Percentiles rank a stretch among this genome's conserved stretches.
These are phyloP conservation scores for Calyptomena viridis DNA, from an alignment of 2,113 vertebrate genomes.

Conservation along the genomic window DNA sequence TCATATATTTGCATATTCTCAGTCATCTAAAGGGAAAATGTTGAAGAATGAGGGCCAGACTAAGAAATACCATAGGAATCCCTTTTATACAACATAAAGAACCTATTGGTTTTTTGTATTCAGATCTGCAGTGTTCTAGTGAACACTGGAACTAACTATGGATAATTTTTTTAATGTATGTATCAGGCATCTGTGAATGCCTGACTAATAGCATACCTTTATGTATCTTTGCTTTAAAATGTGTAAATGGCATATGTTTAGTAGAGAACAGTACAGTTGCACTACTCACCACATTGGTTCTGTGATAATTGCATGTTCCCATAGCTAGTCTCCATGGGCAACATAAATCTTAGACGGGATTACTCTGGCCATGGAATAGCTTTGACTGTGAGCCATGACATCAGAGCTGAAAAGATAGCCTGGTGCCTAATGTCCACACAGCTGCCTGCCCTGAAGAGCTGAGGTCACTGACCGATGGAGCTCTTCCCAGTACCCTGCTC, in stretches of 20 bases:
- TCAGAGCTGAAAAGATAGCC: not conserved
- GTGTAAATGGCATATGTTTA: conserved; percentile 67
- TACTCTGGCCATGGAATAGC: not conserved
- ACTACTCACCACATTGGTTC: not conserved
- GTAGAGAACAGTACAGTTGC: conserved; percentile 29
- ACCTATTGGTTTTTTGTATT: not conserved
- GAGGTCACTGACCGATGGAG: fast-evolving
- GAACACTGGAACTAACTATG: conserved; percentile 49
- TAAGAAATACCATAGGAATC: conserved; percentile 60
- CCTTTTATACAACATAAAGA: conserved; percentile 35
- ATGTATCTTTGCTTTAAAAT: conserved; percentile 64
- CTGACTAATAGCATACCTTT: conserved; percentile 74
- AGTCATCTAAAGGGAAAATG: conserved; percentile 58
- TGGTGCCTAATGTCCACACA: not conserved
- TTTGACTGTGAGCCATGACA: conserved; percentile 5
- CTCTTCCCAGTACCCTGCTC: not conserved
- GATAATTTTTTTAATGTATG: conserved; percentile 69
- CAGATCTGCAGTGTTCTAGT: conserved; percentile 51
- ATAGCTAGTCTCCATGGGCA: conserved; percentile 71
- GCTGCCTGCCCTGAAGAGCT: not conserved
- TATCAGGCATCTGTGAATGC: conserved; percentile 70
- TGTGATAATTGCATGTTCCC: conserved; percentile 58
- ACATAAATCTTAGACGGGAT: conserved; percentile 50
- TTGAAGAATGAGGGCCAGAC: conserved; percentile 47
- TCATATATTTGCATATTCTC: conserved; percentile 53